Evolutionary conservation across 2,113 vertebrate species (phyloP), one percentile per base, ranked within the genome.

Genomic region (Sorex fumeus): DNA sequence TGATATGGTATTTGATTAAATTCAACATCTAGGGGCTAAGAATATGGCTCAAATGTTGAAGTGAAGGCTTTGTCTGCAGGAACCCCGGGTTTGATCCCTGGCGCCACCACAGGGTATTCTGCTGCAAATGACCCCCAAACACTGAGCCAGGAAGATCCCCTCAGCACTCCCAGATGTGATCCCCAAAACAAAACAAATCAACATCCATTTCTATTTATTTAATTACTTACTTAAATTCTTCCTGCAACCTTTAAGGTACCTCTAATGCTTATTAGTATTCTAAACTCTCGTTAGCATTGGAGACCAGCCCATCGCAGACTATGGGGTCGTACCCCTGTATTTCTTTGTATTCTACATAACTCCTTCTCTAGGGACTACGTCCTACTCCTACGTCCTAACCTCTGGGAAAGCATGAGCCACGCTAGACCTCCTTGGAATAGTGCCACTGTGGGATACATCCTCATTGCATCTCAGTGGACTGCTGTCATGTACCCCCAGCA

Each of bases 181-280:
- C 57, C 57, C 57, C 18, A 23, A 60, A 60, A 60, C 57, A 60
- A 60, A 60, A 66, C 3, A 27, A 64, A 28, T 64, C 23, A 28
- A 64, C 15, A 32, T 69, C 8, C 3, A 69, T n/a, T n/a, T 69
- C 25, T 69, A 84, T 12, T 78, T 72, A 32, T 70, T 43, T 40
- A 80, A 10, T 86, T n/a, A 30, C 15, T 60, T 84, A 91, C 15
- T 60, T 84, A 91, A 87, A 69, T 43, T 30, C 32, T 81, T 66
- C 23, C 62, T 67, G 50, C 15, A 88, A n/a, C 15, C 36, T 80
- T 66, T 32, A 50, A 30, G 43, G 45, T 13, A 79, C 43, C 27
- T 43, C 74, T 9, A 40, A 3, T 50, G 40, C 47, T 69, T 60
- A 50, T 43, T 77, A 80, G 36, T 85, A 71, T 70, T 67, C 36